phyloP scores from a whole-genome alignment of 2,797 vertebrate genomes.

The Octomys mimax region DNA sequence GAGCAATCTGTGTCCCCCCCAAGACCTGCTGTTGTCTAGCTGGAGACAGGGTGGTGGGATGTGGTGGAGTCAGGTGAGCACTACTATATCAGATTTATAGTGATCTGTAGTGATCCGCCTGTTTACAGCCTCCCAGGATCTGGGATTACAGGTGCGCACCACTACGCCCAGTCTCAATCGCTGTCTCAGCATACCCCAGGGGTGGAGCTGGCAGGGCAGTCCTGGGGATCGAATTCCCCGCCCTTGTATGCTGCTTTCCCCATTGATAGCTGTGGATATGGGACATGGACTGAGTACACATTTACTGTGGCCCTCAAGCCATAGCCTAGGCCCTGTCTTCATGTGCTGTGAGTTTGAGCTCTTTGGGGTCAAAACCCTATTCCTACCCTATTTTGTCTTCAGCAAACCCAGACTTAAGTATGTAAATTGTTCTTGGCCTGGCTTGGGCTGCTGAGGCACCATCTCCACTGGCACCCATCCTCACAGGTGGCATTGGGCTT shows the following conservation, averaged over 20 bases:
- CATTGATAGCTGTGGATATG: too few relatives aligned
- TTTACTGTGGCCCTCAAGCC: neutral
- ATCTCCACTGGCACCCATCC: constrained; percentile 82
- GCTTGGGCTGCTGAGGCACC: constrained; percentile 67
- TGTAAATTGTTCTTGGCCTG: constrained; percentile 77
- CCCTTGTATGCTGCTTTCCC: neutral
- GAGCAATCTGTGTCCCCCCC: neutral
- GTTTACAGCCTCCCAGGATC: too few relatives aligned
- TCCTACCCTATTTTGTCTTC: constrained; percentile 62
- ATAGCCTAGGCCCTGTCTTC: neutral
- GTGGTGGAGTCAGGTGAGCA: neutral
- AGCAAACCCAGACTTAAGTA: constrained; percentile 75
- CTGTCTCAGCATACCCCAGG: too few relatives aligned
- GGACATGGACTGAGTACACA: fast-evolving
- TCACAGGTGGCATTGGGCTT: neutral
- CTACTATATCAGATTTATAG: too few relatives aligned
- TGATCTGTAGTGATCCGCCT: too few relatives aligned
- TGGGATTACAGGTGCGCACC: too few relatives aligned
- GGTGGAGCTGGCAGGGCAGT: too few relatives aligned
- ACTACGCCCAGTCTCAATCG: too few relatives aligned
- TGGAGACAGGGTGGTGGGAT: neutral
- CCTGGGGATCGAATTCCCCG: too few relatives aligned
- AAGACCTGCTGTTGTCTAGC: too few relatives aligned
- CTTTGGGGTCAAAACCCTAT: neutral
- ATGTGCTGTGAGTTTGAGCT: neutral